phyloP scores from a whole-genome alignment of 2,888 invertebrate species.

The Plagodis dolabraria region DNA sequence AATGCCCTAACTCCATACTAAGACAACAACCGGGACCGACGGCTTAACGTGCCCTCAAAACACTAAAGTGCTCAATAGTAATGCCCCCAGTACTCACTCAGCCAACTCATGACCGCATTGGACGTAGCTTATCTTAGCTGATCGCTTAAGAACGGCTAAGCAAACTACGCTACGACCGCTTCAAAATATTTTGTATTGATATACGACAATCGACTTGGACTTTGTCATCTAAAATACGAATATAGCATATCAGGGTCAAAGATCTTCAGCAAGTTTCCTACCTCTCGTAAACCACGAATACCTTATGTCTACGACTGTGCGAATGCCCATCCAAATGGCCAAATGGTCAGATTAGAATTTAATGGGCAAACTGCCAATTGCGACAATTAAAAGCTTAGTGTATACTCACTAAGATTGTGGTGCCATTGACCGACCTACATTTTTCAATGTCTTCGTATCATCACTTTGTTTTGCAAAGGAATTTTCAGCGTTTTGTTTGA shows the following conservation, averaged over 20 bases:
- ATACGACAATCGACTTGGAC: background rate
- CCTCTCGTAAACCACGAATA: conserved; percentile 2
- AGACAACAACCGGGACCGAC: too few species aligned
- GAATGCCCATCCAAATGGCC: conserved; percentile 38
- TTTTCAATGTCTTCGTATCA: conserved; percentile 35
- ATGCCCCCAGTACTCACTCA: too few species aligned
- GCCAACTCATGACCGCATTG: too few species aligned
- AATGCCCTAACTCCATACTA: too few species aligned
- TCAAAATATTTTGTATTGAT: background rate
- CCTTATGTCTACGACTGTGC: conserved; percentile 6
- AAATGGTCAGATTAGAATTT: conserved; percentile 52
- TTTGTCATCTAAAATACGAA: background rate
- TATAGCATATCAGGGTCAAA: background rate
- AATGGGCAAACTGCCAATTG: conserved; percentile 63
- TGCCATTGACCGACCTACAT: conserved; percentile 57
- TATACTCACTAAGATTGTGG: conserved; percentile 41
- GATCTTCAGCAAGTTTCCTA: conserved; percentile 5
- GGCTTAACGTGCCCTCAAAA: too few species aligned
- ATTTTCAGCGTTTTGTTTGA: conserved; percentile 17
- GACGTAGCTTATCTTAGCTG: too few species aligned
- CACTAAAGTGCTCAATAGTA: too few species aligned
- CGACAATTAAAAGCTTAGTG: conserved; percentile 54
- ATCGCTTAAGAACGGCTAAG: too few species aligned
- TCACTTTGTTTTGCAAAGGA: conserved; percentile 17
- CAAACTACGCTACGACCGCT: too few species aligned